Percentiles rank a stretch among this genome's conserved stretches.
phyloP scores from a whole-genome alignment of 2,888 invertebrate species.

The Loripinus fragilis region DNA sequence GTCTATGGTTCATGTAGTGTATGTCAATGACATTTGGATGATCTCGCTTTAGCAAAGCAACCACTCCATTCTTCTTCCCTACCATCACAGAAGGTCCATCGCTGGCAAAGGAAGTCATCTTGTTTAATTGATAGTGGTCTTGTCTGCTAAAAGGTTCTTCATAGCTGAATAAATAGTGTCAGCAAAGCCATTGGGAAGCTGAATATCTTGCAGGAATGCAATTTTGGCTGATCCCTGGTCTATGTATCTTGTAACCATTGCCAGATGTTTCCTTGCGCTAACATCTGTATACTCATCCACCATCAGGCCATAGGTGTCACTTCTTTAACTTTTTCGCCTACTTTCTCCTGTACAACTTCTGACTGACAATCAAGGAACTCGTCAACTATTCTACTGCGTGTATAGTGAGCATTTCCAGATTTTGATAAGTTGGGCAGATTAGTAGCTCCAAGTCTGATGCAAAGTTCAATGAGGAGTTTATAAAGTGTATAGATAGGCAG shows the following conservation, averaged over 20 bases:
- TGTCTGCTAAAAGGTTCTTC: conserved; percentile 10
- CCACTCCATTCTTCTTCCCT: no score
- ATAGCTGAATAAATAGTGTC: conserved; percentile 31
- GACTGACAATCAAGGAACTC: conserved; percentile 44
- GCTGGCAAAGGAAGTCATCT: conserved; percentile 49
- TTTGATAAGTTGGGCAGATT: conserved; percentile 24
- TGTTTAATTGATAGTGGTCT: conserved; percentile 9
- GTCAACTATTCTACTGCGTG: conserved; percentile 7
- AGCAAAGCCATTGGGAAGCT: conserved; percentile 37
- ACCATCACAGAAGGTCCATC: conserved; percentile 49
- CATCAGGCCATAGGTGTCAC: conserved; percentile 31
- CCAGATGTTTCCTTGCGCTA: no score
- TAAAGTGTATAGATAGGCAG: conserved; percentile 33
- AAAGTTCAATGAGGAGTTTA: conserved; percentile 36
- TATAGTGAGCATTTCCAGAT: conserved; percentile 39
- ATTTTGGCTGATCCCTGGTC: no score
- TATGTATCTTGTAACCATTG: no score
- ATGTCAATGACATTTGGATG: conserved; percentile 28
- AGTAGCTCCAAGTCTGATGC: conserved; percentile 32
- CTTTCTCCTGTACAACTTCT: conserved; percentile 31
- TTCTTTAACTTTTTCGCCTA: no score
- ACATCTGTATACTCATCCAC: no score
- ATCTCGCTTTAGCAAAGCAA: conserved; percentile 36
- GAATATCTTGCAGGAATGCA: conserved; percentile 49
- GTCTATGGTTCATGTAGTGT: conserved; percentile 48